These are phyloP conservation scores for Leptinotarsa haldemani DNA, from an alignment of 2,888 invertebrate species.

Conservation along the genomic window DNA sequence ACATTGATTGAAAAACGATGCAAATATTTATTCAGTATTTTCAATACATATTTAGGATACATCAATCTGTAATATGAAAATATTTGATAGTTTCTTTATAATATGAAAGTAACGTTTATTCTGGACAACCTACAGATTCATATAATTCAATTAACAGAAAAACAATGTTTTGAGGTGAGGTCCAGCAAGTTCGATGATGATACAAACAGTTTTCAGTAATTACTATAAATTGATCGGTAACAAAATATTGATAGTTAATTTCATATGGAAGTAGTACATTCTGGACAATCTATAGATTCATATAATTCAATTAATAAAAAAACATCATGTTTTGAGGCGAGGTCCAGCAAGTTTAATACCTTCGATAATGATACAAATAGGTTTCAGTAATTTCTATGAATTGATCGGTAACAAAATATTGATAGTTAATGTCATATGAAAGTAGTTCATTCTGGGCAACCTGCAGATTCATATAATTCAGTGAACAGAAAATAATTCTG, in stretches of 20 bases:
- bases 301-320: conserved; percentile 44
- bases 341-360: too few species aligned
- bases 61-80: conserved; percentile 67
- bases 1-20: conserved; percentile 61
- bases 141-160: conserved; percentile 45
- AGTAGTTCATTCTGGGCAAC: conserved; percentile 53
- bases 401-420: conserved; percentile 57
- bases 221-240: too few species aligned
- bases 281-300: conserved; percentile 53
- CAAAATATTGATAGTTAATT: conserved; percentile 62
- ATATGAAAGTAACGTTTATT: conserved; percentile 52
- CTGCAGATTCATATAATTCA: conserved; percentile 47
- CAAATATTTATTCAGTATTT: conserved; percentile 63
- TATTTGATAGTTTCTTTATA: conserved; percentile 62
- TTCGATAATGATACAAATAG: too few species aligned
- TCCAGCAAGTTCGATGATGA: too few species aligned
- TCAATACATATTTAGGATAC: conserved; percentile 65
- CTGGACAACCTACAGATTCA: conserved; percentile 54
- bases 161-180: conserved; percentile 52
- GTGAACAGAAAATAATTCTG: conserved; percentile 36
- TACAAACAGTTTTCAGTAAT: too few species aligned
- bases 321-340: conserved; percentile 52
- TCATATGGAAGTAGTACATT: conserved; percentile 51
- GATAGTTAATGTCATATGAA: conserved; percentile 61
- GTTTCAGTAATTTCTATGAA: too few species aligned